These are phyloP conservation scores for Philereme vetulata DNA, from an alignment of 2,888 invertebrate genomes.

Conservation along the genomic window DNA sequence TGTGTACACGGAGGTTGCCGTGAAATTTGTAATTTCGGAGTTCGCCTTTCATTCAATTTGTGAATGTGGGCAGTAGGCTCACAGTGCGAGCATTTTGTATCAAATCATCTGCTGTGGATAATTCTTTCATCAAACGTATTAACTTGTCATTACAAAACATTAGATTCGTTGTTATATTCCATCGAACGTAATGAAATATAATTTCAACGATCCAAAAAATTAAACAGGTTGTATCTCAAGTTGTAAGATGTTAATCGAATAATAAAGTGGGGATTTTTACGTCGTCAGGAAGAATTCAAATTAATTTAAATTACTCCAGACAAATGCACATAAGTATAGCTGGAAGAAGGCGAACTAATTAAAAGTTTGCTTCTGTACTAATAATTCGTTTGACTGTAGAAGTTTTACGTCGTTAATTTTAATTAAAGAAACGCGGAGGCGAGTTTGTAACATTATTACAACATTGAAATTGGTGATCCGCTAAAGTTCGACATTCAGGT, in stretches of 20 bases:
- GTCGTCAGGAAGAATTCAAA: slow-evolving; percentile 67
- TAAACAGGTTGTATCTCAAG: slow-evolving; percentile 31
- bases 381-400: slow-evolving; percentile 84
- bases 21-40: slow-evolving; percentile 73
- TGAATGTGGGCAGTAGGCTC: slow-evolving; percentile 32
- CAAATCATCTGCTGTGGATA: slow-evolving; percentile 47
- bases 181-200: slow-evolving; percentile 46
- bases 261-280: slow-evolving; percentile 46
- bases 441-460: slow-evolving; percentile 83
- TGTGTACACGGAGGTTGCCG: slow-evolving; percentile 50
- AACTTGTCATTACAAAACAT: slow-evolving; percentile 41
- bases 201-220: slow-evolving; percentile 31
- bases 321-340: slow-evolving; percentile 80
- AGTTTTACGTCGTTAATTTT: slow-evolving; percentile 84
- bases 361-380: slow-evolving; percentile 82
- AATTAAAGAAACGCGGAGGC: slow-evolving; percentile 81
- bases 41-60: slow-evolving; percentile 53
- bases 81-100: slow-evolving; percentile 44
- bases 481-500: slow-evolving; percentile 79
- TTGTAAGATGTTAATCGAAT: slow-evolving; percentile 40
- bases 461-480: slow-evolving; percentile 82
- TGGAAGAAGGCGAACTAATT: slow-evolving; percentile 79
- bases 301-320: slow-evolving; percentile 75
- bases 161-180: slow-evolving; percentile 40
- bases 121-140: slow-evolving; percentile 52